These are phyloP conservation scores for Leptinotarsa texana DNA, from an alignment of 1,140 invertebrate genomes.

Conservation along the genomic window DNA sequence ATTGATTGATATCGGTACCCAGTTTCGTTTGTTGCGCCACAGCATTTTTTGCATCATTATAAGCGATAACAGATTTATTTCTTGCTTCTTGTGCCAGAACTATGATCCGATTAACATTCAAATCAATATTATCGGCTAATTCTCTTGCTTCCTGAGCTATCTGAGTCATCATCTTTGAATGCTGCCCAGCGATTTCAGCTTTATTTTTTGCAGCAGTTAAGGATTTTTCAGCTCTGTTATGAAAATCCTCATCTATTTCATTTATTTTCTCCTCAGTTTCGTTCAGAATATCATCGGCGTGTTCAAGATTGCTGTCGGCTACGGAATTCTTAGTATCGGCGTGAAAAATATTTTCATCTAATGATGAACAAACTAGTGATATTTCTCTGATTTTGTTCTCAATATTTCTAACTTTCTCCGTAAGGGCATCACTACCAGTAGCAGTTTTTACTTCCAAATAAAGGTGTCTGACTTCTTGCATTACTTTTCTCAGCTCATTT, in stretches of 20 bases:
- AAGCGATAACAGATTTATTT: conserved; percentile 80
- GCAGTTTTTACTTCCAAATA: conserved; percentile 45
- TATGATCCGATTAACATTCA: conserved; percentile 78
- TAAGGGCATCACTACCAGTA: conserved; percentile 57
- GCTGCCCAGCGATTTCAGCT: conserved; percentile 84
- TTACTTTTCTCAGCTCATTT: conserved; percentile 71
- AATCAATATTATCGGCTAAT: conserved; percentile 75
- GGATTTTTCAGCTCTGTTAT: conserved; percentile 77
- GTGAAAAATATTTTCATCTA: conserved; percentile 48
- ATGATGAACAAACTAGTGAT: conserved; percentile 45
- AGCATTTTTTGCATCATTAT: conserved; percentile 78
- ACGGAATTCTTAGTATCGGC: conserved; percentile 32
- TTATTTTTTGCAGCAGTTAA: conserved; percentile 78
- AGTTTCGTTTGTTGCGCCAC: conserved; percentile 27
- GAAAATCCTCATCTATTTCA: conserved; percentile 75
- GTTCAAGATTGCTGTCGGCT: conserved; percentile 40
- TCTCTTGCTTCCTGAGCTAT: conserved; percentile 85
- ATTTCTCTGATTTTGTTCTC: conserved; percentile 64
- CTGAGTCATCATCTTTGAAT: conserved; percentile 87
- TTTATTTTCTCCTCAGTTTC: conserved; percentile 52
- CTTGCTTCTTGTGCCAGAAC: conserved; percentile 77
- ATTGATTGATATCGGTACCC: conserved; percentile 51
- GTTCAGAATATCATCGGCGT: conserved; percentile 38
- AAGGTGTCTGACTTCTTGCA: conserved; percentile 68
- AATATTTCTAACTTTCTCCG: conserved; percentile 64